A percentile compares a stretch with the other conserved stretches of the same genome.
Conservation (phyloP, 2,113 vertebrate genomes). For the Panthera tigris region DNA sequence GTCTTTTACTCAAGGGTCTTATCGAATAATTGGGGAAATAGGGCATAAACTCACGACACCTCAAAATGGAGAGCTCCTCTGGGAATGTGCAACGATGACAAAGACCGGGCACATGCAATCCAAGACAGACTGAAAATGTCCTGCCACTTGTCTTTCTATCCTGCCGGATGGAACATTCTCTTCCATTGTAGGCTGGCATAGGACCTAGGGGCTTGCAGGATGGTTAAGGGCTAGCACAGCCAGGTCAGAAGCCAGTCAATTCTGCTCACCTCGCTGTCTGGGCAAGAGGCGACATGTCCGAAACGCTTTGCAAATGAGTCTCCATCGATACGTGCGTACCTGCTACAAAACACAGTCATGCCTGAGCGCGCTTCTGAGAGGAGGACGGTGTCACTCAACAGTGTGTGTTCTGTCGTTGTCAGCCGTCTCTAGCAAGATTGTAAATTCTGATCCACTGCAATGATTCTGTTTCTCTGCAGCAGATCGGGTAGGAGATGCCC, state of each 20-base stretch:
- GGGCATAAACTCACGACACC: background rate
- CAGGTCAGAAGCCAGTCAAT: too few relatives aligned
- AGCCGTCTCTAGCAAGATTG: background rate
- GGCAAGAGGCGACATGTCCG: background rate
- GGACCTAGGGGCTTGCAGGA: too few relatives aligned
- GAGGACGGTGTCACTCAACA: background rate
- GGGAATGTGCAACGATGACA: too few relatives aligned
- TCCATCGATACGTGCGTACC: rapidly evolving
- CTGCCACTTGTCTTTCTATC: background rate
- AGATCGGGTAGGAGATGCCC: too few relatives aligned
- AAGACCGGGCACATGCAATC: background rate
- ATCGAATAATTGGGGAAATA: background rate
- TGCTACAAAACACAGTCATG: background rate
- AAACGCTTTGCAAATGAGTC: background rate
- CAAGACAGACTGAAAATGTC: background rate
- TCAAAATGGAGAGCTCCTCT: background rate
- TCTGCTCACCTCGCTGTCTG: background rate
- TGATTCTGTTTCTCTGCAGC: background rate
- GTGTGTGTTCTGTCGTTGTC: background rate
- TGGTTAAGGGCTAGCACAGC: background rate
- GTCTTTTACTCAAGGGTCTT: background rate
- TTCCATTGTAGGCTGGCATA: background rate
- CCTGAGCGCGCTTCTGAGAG: rapidly evolving
- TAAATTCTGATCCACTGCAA: background rate
- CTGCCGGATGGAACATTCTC: too few relatives aligned